Evolutionary conservation across 2,113 vertebrate genomes (phyloP).

Genomic region (Indicator indicator): DNA sequence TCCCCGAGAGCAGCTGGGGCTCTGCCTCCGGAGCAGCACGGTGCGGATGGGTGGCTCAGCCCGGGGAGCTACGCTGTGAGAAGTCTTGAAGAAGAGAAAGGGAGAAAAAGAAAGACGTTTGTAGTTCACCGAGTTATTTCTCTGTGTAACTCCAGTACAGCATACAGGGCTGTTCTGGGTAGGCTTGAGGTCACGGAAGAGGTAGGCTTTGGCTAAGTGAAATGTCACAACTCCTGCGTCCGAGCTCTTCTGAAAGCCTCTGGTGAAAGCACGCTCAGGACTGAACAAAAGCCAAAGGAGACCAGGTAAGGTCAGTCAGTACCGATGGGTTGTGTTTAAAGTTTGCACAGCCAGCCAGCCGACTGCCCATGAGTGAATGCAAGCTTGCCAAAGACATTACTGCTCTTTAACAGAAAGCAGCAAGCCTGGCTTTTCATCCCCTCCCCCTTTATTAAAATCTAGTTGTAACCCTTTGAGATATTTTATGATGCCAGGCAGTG

Average conservation of each 20-base stretch:
- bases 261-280: conserved; percentile 66
- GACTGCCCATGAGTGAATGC: background rate
- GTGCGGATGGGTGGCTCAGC: background rate
- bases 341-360: background rate
- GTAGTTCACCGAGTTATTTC: background rate
- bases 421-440: background rate
- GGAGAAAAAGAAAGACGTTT: background rate
- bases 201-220: background rate
- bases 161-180: background rate
- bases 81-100: background rate
- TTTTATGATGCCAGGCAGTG: background rate
- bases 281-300: conserved; percentile 16
- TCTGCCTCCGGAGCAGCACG: background rate
- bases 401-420: background rate
- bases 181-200: background rate
- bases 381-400: background rate
- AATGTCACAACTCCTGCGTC: conserved; percentile 72
- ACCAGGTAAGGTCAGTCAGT: conserved; percentile 49
- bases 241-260: conserved; percentile 40
- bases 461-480: background rate
- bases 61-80: background rate
- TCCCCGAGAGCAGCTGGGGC: background rate
- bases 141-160: background rate
- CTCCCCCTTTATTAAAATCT: background rate
- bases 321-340: background rate